Conservation (phyloP, 2,113 vertebrate species). For the Etheostoma cragini region DNA sequence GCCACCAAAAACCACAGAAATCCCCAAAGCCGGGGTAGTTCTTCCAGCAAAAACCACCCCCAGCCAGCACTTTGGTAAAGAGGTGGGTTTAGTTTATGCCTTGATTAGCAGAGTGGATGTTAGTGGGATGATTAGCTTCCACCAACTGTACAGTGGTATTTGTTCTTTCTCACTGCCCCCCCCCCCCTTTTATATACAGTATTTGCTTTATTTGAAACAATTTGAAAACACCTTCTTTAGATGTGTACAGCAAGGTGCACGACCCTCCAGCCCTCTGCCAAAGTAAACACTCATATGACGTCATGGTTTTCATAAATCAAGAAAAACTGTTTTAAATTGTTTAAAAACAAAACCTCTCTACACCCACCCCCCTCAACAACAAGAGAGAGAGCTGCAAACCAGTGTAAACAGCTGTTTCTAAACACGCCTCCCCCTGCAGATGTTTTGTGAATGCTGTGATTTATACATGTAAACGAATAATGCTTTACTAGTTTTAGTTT, state of each 20-base stretch:
- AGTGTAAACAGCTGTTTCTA: too few species aligned
- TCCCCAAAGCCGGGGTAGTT: conserved; percentile 49
- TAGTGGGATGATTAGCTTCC: background rate
- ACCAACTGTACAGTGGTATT: background rate
- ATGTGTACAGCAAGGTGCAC: background rate
- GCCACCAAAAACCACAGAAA: conserved; percentile 44
- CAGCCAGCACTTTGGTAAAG: conserved; percentile 70
- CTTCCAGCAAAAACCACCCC: conserved; percentile 70
- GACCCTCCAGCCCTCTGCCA: background rate
- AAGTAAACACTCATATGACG: background rate
- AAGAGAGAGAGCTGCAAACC: too few species aligned
- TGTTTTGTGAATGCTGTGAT: too few species aligned
- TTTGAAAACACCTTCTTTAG: background rate
- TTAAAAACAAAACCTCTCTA: too few species aligned
- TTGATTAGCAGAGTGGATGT: background rate
- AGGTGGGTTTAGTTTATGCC: conserved; percentile 68
- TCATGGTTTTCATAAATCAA: background rate
- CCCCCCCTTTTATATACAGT: too few species aligned
- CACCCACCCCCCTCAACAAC: too few species aligned
- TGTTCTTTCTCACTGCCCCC: background rate
- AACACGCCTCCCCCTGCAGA: too few species aligned
- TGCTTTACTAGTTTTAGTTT: too few species aligned
- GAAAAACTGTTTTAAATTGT: background rate
- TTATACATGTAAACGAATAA: too few species aligned
- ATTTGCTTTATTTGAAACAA: background rate